Percentiles rank a stretch among this genome's conserved stretches.
phyloP scores from a whole-genome alignment of 2,797 vertebrate genomes.

The Gallinago nigripennis region DNA sequence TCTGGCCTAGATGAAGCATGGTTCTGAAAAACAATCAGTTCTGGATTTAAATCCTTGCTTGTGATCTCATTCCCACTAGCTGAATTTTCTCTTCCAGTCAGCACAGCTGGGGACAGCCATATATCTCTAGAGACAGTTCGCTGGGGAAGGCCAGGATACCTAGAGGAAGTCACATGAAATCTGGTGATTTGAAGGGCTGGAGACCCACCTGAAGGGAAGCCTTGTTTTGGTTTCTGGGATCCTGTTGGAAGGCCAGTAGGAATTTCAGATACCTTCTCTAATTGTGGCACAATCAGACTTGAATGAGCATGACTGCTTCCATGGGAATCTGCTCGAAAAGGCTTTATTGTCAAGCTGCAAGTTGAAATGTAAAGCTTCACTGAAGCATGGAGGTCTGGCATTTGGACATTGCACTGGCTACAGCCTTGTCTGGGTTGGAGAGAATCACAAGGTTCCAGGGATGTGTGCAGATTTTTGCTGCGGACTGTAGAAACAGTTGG shows the following conservation, averaged over 20 bases:
- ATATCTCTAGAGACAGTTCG: constrained; percentile 58
- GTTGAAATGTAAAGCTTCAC: constrained; percentile 75
- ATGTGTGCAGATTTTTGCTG: constrained; percentile 14
- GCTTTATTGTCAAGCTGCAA: constrained; percentile 69
- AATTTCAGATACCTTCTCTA: constrained; percentile 30
- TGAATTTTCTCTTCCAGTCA: constrained; percentile 47
- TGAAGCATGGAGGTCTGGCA: constrained; percentile 48
- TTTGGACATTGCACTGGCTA: neutral
- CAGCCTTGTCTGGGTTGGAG: neutral
- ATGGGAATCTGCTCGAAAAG: neutral
- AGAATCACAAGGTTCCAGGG: constrained; percentile 17
- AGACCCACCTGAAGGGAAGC: constrained; percentile 41
- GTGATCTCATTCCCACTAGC: neutral
- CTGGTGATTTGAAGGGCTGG: constrained; percentile 69
- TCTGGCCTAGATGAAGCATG: constrained; percentile 33
- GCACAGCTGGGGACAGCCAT: constrained; percentile 53
- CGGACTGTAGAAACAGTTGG: constrained; percentile 43
- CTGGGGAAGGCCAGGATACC: constrained; percentile 16
- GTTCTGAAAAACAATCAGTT: constrained; percentile 65
- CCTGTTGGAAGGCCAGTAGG: neutral
- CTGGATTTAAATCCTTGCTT: constrained; percentile 13
- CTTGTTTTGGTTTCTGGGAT: constrained; percentile 39
- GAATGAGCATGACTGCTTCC: constrained; percentile 25
- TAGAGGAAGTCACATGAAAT: constrained; percentile 68
- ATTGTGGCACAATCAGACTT: constrained; percentile 38